Evolutionary conservation across 2,888 invertebrate genomes (phyloP).

Genomic region (Meteorus cinctellus): DNA sequence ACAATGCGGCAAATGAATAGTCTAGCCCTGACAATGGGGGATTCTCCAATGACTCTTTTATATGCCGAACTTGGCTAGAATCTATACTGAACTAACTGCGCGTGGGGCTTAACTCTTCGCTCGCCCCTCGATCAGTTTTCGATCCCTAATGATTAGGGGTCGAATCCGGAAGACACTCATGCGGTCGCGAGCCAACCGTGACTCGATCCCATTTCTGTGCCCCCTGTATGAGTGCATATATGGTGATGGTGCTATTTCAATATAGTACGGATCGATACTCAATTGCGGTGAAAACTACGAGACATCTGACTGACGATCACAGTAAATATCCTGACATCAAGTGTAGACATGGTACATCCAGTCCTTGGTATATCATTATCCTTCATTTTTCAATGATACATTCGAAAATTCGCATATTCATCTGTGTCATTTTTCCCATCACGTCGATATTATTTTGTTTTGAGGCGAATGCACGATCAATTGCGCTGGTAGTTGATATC

Average conservation of each 20-base stretch:
- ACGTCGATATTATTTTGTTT: neutral
- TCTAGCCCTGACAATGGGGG: conserved; percentile 62
- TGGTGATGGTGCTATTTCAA: neutral
- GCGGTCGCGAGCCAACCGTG: conserved; percentile 20
- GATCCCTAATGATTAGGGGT: conserved; percentile 60
- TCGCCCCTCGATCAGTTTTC: conserved; percentile 68
- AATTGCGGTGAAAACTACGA: neutral
- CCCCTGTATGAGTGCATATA: conserved; percentile 5
- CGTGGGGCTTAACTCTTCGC: conserved; percentile 33
- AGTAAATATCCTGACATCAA: neutral
- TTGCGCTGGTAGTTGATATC: neutral
- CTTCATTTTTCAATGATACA: neutral
- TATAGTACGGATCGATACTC: neutral
- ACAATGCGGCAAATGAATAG: conserved; percentile 71
- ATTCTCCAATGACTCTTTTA: conserved; percentile 67
- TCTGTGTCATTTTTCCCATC: neutral
- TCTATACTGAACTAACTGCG: neutral
- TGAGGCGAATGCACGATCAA: neutral
- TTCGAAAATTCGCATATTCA: neutral
- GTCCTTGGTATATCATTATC: neutral
- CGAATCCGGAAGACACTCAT: conserved; percentile 31
- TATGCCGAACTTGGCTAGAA: conserved; percentile 53
- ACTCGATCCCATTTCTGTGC: conserved; percentile 15
- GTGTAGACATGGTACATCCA: neutral
- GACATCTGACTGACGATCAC: conserved; percentile 4